These are phyloP conservation scores for Siniperca obscura DNA, from an alignment of 2,797 vertebrate genomes.

Conservation along the genomic window DNA sequence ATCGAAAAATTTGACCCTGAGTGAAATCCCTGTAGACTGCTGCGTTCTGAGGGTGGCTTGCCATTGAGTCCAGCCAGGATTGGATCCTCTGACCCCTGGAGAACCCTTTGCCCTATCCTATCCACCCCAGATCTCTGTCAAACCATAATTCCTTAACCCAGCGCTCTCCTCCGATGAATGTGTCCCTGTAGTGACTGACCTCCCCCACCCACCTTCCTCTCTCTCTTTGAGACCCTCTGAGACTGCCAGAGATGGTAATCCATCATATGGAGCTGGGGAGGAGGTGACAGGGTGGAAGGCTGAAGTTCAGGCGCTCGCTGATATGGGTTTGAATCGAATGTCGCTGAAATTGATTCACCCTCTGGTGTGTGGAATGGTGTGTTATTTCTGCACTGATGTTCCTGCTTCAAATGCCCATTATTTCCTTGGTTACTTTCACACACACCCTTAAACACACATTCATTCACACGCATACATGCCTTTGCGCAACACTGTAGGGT, in stretches of 20 bases:
- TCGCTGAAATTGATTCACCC: conserved; percentile 78
- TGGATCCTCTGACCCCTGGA: conserved; percentile 84
- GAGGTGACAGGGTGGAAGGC: conserved; percentile 71
- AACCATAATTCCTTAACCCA: conserved; percentile 80
- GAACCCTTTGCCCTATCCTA: conserved; percentile 72
- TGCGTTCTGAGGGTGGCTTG: conserved; percentile 58
- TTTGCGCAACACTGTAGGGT: conserved; percentile 45
- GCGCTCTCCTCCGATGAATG: conserved; percentile 66
- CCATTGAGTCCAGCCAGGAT: conserved; percentile 73
- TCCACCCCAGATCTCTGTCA: conserved; percentile 75
- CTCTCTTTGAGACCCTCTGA: conserved; percentile 60
- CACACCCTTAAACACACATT: conserved; percentile 66
- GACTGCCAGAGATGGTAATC: conserved; percentile 80
- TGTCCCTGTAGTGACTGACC: conserved; percentile 73
- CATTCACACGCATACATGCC: conserved; percentile 40
- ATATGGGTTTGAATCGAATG: conserved; percentile 77
- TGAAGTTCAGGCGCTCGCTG: conserved; percentile 76
- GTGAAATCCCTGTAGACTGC: conserved; percentile 70
- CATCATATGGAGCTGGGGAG: conserved; percentile 76
- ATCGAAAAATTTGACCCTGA: conserved; percentile 72
- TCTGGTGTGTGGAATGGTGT: conserved; percentile 62
- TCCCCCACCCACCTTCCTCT: conserved; percentile 56
- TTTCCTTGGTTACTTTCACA: conserved; percentile 62
- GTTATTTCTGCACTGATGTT: conserved; percentile 65
- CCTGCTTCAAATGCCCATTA: conserved; percentile 57